A percentile compares a stretch with the other conserved stretches of the same genome.
phyloP scores from a whole-genome alignment of 92 coral and sea anemone genomes.

The Siderastrea siderea region DNA sequence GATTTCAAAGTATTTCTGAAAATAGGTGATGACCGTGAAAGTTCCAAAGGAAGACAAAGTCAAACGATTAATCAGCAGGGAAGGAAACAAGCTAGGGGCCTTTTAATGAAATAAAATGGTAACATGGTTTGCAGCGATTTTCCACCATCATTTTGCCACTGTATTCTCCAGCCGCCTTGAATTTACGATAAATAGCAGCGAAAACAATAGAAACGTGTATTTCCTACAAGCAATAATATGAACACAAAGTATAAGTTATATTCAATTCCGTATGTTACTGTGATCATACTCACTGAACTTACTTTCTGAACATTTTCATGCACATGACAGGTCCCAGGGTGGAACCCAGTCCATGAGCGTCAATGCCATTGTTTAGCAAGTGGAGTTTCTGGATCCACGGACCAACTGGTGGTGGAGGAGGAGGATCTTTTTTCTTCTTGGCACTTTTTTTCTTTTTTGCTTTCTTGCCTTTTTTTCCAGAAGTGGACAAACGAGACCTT shows the following conservation, averaged over 20 bases:
- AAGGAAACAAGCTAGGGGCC: too few species aligned
- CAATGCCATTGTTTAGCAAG: slow-evolving; percentile 94
- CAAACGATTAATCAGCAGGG: neutral
- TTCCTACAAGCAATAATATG: too few species aligned
- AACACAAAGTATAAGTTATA: too few species aligned
- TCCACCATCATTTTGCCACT: too few species aligned
- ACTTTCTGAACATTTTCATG: slow-evolving; percentile 98
- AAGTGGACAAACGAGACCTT: slow-evolving; percentile 66
- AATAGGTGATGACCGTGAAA: too few species aligned
- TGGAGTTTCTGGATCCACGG: slow-evolving; percentile 99
- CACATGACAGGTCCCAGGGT: slow-evolving; percentile 97
- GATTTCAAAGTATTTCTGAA: too few species aligned
- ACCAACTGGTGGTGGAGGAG: slow-evolving; percentile 98
- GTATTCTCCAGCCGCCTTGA: too few species aligned
- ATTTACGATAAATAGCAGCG: too few species aligned
- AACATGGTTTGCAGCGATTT: neutral
- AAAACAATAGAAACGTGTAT: too few species aligned
- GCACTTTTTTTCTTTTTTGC: slow-evolving; percentile 89
- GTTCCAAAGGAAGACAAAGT: neutral
- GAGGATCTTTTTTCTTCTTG: slow-evolving; percentile 92
- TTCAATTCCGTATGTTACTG: too few species aligned
- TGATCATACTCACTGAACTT: slow-evolving; percentile 29
- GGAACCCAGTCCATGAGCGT: slow-evolving; percentile 90
- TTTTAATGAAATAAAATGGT: neutral
- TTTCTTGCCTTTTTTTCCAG: slow-evolving; percentile 88